A percentile compares a stretch with the other conserved stretches of the same genome.
Evolutionary conservation across 2,888 invertebrate genomes (phyloP).

Genomic region (Chrysolina oricalcia): DNA sequence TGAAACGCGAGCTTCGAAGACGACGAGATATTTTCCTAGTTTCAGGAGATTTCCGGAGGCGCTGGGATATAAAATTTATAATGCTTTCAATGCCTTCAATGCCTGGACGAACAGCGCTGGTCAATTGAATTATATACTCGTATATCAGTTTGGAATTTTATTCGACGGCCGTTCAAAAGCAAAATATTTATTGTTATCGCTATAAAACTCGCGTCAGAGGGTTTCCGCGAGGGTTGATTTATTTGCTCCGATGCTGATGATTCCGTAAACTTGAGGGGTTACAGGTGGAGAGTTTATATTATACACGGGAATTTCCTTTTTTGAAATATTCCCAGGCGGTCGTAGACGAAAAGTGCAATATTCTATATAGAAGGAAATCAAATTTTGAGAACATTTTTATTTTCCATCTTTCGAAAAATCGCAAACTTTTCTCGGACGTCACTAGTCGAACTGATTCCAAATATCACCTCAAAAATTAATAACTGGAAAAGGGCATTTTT

Average conservation of each 20-base stretch:
- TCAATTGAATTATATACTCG: constrained; percentile 23
- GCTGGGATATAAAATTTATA: constrained; percentile 7
- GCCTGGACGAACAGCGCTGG: background rate
- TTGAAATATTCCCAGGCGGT: too few species aligned
- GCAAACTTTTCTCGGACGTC: too few species aligned
- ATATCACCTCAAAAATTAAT: too few species aligned
- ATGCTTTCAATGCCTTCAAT: background rate
- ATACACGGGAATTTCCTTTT: too few species aligned
- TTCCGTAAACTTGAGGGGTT: background rate
- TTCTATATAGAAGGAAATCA: too few species aligned
- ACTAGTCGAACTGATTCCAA: too few species aligned
- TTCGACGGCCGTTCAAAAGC: constrained; percentile 16
- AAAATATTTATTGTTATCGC: constrained; percentile 17
- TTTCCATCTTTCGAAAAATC: too few species aligned
- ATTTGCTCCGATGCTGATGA: constrained; percentile 8
- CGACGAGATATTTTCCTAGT: background rate
- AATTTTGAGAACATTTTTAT: too few species aligned
- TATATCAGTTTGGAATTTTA: constrained; percentile 19
- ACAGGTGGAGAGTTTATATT: background rate
- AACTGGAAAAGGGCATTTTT: too few species aligned
- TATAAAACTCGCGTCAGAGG: constrained; percentile 14
- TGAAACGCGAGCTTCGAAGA: background rate
- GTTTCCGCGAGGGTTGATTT: constrained; percentile 4
- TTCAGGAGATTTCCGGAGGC: constrained; percentile 7
- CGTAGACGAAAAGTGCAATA: too few species aligned